Percentiles rank a stretch among this genome's conserved stretches.
Conservation (phyloP, 2,888 invertebrate species). For the Aporophyla nigra region DNA sequence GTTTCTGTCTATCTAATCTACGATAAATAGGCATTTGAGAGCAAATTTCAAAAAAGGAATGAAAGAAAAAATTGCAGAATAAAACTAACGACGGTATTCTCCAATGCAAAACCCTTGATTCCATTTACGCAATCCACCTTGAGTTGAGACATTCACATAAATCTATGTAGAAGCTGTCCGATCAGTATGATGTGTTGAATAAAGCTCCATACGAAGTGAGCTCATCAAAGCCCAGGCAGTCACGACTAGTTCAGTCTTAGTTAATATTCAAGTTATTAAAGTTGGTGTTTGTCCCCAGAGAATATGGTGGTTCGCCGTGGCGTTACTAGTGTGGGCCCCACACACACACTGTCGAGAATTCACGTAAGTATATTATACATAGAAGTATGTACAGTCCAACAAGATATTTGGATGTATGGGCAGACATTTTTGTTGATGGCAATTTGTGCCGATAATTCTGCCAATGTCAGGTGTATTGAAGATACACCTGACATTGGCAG, state of each 20-base stretch:
- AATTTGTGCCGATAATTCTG: background rate
- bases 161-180: slow-evolving; percentile 22
- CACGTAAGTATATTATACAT: slow-evolving; percentile 84
- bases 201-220: slow-evolving; percentile 49
- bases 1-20: too few species aligned
- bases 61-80: background rate
- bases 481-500: too few species aligned
- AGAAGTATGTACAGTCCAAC: background rate
- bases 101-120: background rate
- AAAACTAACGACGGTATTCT: background rate
- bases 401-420: background rate
- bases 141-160: slow-evolving; percentile 6
- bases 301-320: slow-evolving; percentile 81
- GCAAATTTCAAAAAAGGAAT: too few species aligned
- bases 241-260: slow-evolving; percentile 58
- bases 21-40: too few species aligned
- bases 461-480: background rate
- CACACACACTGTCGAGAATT: slow-evolving; percentile 81
- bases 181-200: slow-evolving; percentile 37
- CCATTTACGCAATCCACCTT: background rate
- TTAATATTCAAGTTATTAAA: slow-evolving; percentile 66
- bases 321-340: slow-evolving; percentile 79
- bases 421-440: background rate
- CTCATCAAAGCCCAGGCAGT: slow-evolving; percentile 44
- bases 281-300: slow-evolving; percentile 79